These are phyloP conservation scores for Anagyrus pseudococci DNA, from an alignment of 2,888 invertebrate species.

Conservation along the genomic window DNA sequence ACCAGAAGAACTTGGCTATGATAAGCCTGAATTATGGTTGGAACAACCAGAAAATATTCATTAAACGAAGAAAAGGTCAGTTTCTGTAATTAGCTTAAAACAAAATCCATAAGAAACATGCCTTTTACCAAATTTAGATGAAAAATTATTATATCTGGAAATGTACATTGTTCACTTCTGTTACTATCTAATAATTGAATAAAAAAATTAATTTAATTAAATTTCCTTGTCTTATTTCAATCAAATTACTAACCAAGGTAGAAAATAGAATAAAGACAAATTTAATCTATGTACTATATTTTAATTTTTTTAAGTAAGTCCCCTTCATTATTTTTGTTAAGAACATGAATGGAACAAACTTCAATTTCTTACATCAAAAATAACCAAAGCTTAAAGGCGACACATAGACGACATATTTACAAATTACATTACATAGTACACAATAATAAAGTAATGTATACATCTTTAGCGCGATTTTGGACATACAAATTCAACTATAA, in stretches of 20 bases:
- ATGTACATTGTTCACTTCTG: constrained; percentile 36
- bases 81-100: constrained; percentile 38
- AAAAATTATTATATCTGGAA: constrained; percentile 29
- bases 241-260: constrained; percentile 1
- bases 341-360: constrained; percentile 46
- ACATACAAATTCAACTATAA: constrained; percentile 21
- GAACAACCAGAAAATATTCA: constrained; percentile 75
- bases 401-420: constrained; percentile 57
- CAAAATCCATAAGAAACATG: constrained; percentile 17
- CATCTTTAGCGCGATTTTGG: constrained; percentile 41
- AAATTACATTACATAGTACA: constrained; percentile 57
- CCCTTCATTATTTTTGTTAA: constrained; percentile 46
- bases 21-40: constrained; percentile 93
- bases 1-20: constrained; percentile 94
- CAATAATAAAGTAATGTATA: constrained; percentile 54
- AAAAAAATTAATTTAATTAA: constrained; percentile 37
- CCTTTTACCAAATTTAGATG: constrained; percentile 23
- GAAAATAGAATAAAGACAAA: constrained; percentile 29
- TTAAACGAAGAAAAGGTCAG: constrained; percentile 45
- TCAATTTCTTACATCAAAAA: constrained; percentile 51
- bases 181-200: constrained; percentile 26
- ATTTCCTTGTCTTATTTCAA: constrained; percentile 11
- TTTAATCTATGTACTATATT: constrained; percentile 52
- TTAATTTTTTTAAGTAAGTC: constrained; percentile 48
- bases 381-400: constrained; percentile 54